Evolutionary conservation across 2,888 invertebrate species (phyloP).

Genomic region (Archips crataeganus): DNA sequence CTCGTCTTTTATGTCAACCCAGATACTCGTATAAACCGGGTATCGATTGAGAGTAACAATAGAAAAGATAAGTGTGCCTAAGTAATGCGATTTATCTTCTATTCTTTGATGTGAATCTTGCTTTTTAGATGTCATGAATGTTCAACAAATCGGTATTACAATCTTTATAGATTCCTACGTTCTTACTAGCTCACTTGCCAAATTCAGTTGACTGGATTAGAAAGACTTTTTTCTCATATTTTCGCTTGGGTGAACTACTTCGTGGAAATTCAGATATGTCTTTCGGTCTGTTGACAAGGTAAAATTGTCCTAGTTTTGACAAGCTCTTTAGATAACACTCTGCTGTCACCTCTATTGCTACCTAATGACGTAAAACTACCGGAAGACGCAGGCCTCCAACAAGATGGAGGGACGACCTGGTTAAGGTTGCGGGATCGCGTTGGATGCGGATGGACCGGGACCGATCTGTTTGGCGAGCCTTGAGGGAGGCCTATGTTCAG

Average conservation of each 20-base stretch:
- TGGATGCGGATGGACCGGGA: no score
- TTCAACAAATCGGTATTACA: background rate
- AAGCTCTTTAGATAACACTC: no score
- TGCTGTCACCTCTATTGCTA: no score
- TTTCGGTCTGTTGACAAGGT: no score
- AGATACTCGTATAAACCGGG: slow-evolving; percentile 22
- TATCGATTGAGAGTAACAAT: slow-evolving; percentile 25
- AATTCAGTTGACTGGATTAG: background rate
- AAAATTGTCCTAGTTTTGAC: no score
- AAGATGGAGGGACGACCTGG: no score
- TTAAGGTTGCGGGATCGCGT: no score
- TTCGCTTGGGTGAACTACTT: background rate
- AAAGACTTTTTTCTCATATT: background rate
- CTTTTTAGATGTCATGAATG: background rate
- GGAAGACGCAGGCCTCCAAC: no score
- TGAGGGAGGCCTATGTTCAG: no score
- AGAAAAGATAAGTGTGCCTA: slow-evolving; percentile 19
- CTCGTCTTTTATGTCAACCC: slow-evolving; percentile 7
- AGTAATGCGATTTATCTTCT: slow-evolving; percentile 20
- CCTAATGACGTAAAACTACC: no score
- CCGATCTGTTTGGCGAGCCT: no score
- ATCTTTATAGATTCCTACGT: background rate
- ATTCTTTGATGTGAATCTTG: slow-evolving; percentile 14
- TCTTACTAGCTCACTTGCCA: background rate
- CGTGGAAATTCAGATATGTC: no score